These are phyloP conservation scores for Neoitamus cyanurus DNA, from an alignment of 2,888 invertebrate species.

Conservation along the genomic window DNA sequence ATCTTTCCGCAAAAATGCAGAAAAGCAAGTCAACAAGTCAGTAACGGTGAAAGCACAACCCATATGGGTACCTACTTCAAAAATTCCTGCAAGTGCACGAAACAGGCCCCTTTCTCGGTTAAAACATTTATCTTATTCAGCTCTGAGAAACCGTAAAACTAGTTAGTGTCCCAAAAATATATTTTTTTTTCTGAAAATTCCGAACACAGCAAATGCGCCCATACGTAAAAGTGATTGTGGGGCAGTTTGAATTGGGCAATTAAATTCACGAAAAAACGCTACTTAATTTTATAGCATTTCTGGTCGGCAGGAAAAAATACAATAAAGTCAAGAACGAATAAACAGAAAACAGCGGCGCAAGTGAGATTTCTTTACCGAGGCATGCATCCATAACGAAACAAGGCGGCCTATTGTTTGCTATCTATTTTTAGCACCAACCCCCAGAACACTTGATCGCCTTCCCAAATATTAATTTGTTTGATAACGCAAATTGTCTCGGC, in stretches of 20 bases:
- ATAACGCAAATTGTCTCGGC: not conserved
- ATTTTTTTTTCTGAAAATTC: not conserved
- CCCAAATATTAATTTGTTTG: not conserved
- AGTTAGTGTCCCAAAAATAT: not conserved
- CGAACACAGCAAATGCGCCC: not conserved
- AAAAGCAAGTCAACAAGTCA: too few species aligned
- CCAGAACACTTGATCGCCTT: not conserved
- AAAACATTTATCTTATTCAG: not conserved
- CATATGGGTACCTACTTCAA: too few species aligned
- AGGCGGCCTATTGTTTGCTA: not conserved
- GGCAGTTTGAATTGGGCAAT: not conserved
- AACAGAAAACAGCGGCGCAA: not conserved
- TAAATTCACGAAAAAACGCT: not conserved
- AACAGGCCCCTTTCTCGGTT: not conserved
- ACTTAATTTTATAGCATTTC: constrained; percentile 1
- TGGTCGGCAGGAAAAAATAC: not conserved
- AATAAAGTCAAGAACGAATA: not conserved
- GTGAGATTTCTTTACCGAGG: not conserved
- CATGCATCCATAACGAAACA: not conserved
- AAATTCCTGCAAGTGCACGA: not conserved
- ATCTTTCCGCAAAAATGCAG: too few species aligned
- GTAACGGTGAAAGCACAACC: too few species aligned
- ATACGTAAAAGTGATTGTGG: not conserved
- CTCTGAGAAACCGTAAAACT: not conserved
- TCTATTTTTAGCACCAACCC: not conserved